phyloP scores from a whole-genome alignment of 2,888 invertebrate genomes.

The Mongoloraphidia duomilia region DNA sequence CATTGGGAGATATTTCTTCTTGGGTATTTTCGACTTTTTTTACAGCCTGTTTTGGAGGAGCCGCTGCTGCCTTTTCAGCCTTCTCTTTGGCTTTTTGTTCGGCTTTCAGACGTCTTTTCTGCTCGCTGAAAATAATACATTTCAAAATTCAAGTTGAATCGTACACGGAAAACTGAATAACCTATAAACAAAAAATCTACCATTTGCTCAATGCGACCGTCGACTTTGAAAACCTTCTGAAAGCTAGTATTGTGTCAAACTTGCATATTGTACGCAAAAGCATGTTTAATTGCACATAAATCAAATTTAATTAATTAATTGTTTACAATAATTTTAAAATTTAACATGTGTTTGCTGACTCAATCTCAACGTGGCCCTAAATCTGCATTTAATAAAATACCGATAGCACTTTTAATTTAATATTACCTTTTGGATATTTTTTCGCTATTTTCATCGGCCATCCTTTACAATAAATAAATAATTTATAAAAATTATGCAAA shows the following conservation, averaged over 20 bases:
- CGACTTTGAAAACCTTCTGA: background rate
- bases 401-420: slow-evolving; percentile 5
- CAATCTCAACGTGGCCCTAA: slow-evolving; percentile 6
- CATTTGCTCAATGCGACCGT: background rate
- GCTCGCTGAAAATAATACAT: slow-evolving; percentile 52
- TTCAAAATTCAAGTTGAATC: background rate
- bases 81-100: slow-evolving; percentile 91
- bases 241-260: background rate
- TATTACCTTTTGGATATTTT: slow-evolving; percentile 57
- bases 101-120: slow-evolving; percentile 80
- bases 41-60: slow-evolving; percentile 22
- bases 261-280: background rate
- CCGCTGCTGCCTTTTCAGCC: slow-evolving; percentile 52
- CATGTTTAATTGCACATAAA: background rate
- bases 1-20: slow-evolving; percentile 86
- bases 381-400: slow-evolving; percentile 4
- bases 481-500: too few relatives aligned
- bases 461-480: slow-evolving; percentile 15
- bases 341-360: background rate
- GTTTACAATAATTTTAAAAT: slow-evolving; percentile 5
- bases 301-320: slow-evolving; percentile 2
- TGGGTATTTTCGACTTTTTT: slow-evolving; percentile 32
- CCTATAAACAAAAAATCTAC: background rate
- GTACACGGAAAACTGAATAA: background rate
- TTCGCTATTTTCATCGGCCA: slow-evolving; percentile 43